phyloP scores from a whole-genome alignment of 64 coral and sea anemone genomes.

The Actinia tenebrosa region DNA sequence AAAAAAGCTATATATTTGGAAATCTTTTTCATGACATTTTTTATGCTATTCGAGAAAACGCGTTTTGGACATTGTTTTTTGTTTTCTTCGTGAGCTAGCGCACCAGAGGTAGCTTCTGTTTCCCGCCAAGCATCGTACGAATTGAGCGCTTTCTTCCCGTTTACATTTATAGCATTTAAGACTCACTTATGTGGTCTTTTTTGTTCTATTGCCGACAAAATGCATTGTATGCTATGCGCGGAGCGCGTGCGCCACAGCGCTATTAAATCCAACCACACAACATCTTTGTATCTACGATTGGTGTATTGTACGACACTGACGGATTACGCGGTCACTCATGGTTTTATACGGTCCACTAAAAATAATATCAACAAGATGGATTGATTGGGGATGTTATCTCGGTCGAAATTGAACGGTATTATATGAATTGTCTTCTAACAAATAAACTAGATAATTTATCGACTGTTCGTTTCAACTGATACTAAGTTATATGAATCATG shows the following conservation, averaged over 20 bases:
- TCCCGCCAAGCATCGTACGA: neutral
- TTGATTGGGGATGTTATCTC: neutral
- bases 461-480: neutral
- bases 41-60: too few relatives aligned
- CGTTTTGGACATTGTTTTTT: too few relatives aligned
- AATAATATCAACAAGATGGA: neutral
- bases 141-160: neutral
- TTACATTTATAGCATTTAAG: neutral
- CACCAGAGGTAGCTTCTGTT: neutral
- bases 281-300: neutral
- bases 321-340: neutral
- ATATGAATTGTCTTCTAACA: neutral
- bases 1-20: neutral
- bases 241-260: neutral
- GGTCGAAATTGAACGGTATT: neutral
- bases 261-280: neutral
- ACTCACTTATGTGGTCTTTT: conserved; percentile 12
- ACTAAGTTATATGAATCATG: neutral
- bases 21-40: neutral
- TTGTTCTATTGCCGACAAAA: neutral
- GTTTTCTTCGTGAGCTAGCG: too few relatives aligned
- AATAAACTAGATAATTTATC: neutral
- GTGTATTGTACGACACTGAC: neutral
- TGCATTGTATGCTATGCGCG: neutral
- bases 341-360: neutral